Base-by-base conservation (phyloP, 2,113 vertebrate species). In the zebrafish (Danio rerio) region DNA sequence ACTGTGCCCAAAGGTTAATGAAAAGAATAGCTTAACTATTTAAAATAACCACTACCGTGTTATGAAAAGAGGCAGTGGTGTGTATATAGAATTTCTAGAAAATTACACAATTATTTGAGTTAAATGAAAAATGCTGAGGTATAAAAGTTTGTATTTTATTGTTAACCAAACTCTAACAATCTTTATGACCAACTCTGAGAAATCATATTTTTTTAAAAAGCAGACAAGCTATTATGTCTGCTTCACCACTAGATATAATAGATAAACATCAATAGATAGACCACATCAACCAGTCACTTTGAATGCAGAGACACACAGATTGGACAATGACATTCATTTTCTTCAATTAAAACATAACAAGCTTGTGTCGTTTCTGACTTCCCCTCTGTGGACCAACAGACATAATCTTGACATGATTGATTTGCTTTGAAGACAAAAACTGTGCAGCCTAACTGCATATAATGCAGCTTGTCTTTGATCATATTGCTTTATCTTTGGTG, bases 381-480 rank as follows among this genome's bases (percentile, higher is more conserved):
- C 85, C 82, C 45, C 45, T 50, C 62, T 31, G 62, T 0, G 20
- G 55, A 47, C 55, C 58, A 40, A 62, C 55, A 81, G n/a, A 86
- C 88, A 88, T 68, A 86, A 89, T 87, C 75, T 7, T 74, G 43
- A 76, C 71, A 84, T 71, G 87, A 66, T n/a, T 61, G 76, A 87
- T 89, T 89, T 84, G 84, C 81, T 88, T 88, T 50, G 4, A 82
- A 85, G 85, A 83, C 82, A 58, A 83, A 83, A 40, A 79, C 81
- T 82, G 69, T 65, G 73, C 63, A 76, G 84, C 85, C 88, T 85
- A 88, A 82, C 84, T 86, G 85, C 91, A 90, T 86, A 89, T 93
- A 93, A 92, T 92, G 90, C 92, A 93, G 86, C 84, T 90, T 93
- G 87, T 91, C 91, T 91, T 87, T 89, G 89, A 90, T 90, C 89